Conservation (phyloP, 92 coral and sea anemone genomes). For the Pocillopora meandrina region DNA sequence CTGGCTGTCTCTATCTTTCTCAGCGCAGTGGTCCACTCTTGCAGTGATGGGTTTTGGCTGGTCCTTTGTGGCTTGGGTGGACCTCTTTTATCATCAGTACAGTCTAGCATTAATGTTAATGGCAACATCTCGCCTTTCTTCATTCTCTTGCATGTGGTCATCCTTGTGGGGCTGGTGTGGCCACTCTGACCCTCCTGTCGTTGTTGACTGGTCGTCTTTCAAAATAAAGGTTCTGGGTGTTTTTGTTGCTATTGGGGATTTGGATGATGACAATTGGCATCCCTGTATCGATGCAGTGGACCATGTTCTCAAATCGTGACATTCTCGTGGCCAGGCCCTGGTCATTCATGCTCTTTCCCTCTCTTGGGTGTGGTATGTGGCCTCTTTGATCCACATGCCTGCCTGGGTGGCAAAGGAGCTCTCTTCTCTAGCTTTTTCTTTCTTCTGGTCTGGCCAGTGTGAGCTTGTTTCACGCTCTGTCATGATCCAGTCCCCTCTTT, state of each 20-base stretch:
- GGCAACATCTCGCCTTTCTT: not conserved
- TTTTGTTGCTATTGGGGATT: not conserved
- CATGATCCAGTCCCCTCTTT: not conserved
- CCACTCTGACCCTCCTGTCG: not conserved
- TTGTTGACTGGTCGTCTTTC: not conserved
- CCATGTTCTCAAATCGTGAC: not conserved
- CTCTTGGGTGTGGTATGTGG: not conserved
- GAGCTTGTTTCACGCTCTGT: not conserved
- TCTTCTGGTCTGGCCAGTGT: slow-evolving; percentile 17
- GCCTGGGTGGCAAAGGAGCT: too few relatives aligned
- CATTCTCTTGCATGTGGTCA: not conserved
- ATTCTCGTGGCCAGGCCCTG: slow-evolving; percentile 17
- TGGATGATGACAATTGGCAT: slow-evolving; percentile 24
- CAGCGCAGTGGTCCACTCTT: not conserved
- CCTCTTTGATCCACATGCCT: not conserved
- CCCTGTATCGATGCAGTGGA: slow-evolving; percentile 4
- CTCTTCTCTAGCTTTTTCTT: not conserved
- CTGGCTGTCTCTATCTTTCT: not conserved
- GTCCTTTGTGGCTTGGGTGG: slow-evolving; percentile 6
- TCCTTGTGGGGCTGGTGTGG: slow-evolving; percentile 19
- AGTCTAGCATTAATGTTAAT: not conserved
- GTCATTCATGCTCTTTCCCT: slow-evolving; percentile 25
- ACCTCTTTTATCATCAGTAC: not conserved
- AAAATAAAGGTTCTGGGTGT: slow-evolving; percentile 25
- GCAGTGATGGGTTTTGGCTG: not conserved